Base-by-base conservation (phyloP, 2,797 vertebrate genomes). In the Hylomyscus alleni region DNA sequence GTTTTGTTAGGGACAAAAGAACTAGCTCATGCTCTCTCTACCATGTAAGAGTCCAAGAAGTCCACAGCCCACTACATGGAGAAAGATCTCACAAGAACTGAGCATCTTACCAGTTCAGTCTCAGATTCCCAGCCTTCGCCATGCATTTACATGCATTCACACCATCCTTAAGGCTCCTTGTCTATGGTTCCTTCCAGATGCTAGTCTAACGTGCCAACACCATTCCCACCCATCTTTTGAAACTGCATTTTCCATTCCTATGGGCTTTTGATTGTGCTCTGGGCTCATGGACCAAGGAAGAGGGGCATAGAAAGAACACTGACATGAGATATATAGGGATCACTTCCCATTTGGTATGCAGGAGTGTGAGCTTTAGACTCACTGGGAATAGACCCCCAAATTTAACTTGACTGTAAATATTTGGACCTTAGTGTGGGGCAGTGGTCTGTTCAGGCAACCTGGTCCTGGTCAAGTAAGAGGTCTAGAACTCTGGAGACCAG, bases 271-370 rank as follows among this genome's bases (percentile, higher is more conserved):
- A 8, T 50, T 47, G 8, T n/a, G 37, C 40, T 67, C 54, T 26
- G 52, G 29, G 20, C 24, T 60, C 52, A 19, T 0, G 1, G 6
- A 14, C 22, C 0, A 2, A 62, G 77, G n/a, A 72, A 56, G n/a
- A 72, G 0, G 67, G 62, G 17, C 58, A 60, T 13, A 65, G n/a
- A 67, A 52, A 65, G 58, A 60, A 15, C 1, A 15, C 9, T 3
- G 15, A 6, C 2, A 1, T 40, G 6, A 17, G 19, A 9, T 22
- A 40, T 15, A n/a, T n/a, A 24, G 54, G 31, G 52, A 12, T 24
- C 34, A 58, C 26, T 72, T 37, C 50, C 47, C 20, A 14, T 15
- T 76, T 1, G 9, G 26, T 15, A 2, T 26, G 1, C 11, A 26
- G 2, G 19, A 34, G 8, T 6, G 1, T 7, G 54, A 47, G 37